These are phyloP conservation scores for Drosophila serrata DNA, from an alignment of 1,140 invertebrate genomes.

Conservation along the genomic window DNA sequence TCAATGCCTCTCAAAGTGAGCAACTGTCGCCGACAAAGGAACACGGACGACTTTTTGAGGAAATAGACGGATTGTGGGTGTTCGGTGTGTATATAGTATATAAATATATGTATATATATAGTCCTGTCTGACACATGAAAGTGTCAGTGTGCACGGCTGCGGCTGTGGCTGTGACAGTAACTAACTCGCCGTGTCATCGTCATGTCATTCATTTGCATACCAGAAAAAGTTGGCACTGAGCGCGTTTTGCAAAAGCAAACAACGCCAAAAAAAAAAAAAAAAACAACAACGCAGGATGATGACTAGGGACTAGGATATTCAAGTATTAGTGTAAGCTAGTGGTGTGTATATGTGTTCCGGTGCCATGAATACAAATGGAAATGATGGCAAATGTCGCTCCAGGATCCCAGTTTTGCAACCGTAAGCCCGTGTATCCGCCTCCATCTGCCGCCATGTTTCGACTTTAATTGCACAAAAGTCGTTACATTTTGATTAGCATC, in stretches of 20 bases:
- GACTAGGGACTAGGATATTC: slow-evolving; percentile 21
- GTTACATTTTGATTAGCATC: slow-evolving; percentile 62
- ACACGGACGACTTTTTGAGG: not conserved
- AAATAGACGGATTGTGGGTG: not conserved
- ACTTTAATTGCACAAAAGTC: slow-evolving; percentile 64
- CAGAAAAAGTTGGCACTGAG: slow-evolving; percentile 47
- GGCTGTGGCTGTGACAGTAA: slow-evolving; percentile 28
- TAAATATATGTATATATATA: not conserved
- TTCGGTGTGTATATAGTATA: not conserved
- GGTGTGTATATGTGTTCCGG: slow-evolving; percentile 11
- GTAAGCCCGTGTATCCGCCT: not conserved
- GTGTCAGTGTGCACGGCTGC: slow-evolving; percentile 1
- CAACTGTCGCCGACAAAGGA: slow-evolving; percentile 27
- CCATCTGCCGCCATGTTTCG: slow-evolving; percentile 15
- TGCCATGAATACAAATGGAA: slow-evolving; percentile 70
- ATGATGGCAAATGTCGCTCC: slow-evolving; percentile 6
- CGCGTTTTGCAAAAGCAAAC: slow-evolving; percentile 13
- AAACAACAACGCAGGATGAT: not conserved
- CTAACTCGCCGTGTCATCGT: slow-evolving; percentile 58
- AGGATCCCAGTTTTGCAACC: not conserved
- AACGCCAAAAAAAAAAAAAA: not conserved
- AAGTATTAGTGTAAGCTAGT: slow-evolving; percentile 7
- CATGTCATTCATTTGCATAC: slow-evolving; percentile 72
- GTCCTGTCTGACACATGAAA: slow-evolving; percentile 5
- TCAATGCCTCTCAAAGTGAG: slow-evolving; percentile 35